These are phyloP conservation scores for Oedothorax gibbosus DNA, from an alignment of 1,140 invertebrate species.

Conservation along the genomic window DNA sequence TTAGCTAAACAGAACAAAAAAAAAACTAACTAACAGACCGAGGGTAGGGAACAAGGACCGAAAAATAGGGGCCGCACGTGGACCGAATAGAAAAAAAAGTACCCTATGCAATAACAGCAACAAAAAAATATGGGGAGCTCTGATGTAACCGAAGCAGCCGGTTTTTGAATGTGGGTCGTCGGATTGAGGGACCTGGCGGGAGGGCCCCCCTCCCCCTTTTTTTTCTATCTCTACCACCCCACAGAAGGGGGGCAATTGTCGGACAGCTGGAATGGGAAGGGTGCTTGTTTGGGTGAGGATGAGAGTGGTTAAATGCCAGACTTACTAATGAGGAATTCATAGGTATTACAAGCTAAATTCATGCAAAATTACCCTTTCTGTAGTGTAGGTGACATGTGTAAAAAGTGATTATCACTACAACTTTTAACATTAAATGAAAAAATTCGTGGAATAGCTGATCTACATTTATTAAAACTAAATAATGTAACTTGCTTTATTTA, in stretches of 20 bases:
- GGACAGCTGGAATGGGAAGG: conserved; percentile 20
- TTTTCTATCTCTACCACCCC: conserved; percentile 2
- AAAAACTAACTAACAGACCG: conserved; percentile 29
- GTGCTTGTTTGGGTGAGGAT: neutral
- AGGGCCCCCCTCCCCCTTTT: conserved; percentile 5
- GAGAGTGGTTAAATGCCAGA: neutral
- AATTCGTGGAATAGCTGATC: no score
- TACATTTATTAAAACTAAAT: no score
- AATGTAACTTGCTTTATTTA: no score
- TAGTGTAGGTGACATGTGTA: no score
- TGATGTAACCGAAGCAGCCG: conserved; percentile 40
- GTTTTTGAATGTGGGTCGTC: conserved; percentile 38
- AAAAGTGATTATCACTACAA: no score
- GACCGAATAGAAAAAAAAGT: conserved; percentile 33
- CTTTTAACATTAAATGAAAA: no score
- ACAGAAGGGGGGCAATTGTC: conserved; percentile 13
- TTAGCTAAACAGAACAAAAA: neutral
- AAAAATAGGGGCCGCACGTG: conserved; percentile 39
- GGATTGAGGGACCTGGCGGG: conserved; percentile 24
- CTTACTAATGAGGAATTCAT: no score
- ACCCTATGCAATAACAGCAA: conserved; percentile 37
- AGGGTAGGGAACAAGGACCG: conserved; percentile 23
- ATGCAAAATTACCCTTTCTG: no score
- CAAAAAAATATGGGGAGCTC: neutral
- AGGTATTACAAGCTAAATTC: no score